These are phyloP conservation scores for Pelochelys cantorii DNA, from an alignment of 2,797 vertebrate genomes.

Conservation along the genomic window DNA sequence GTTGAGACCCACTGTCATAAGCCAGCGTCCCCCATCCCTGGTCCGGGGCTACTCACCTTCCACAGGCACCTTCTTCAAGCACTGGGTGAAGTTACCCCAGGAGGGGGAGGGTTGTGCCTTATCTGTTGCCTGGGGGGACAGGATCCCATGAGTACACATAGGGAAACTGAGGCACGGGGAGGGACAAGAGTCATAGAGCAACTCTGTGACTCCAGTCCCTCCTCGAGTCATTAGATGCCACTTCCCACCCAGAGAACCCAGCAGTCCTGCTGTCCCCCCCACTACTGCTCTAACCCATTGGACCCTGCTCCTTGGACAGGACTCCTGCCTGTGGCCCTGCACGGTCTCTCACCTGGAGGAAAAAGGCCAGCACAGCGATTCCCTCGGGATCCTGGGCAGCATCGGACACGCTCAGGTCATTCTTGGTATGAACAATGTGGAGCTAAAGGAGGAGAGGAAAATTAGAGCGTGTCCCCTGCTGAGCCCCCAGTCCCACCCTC, in stretches of 20 bases:
- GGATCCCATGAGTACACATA: not conserved
- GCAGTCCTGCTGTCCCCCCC: not conserved
- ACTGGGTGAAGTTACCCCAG: not conserved
- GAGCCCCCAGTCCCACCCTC: accelerated
- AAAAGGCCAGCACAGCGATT: conserved; percentile 81
- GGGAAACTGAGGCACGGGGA: not conserved
- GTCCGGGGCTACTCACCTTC: not conserved
- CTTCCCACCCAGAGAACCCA: not conserved
- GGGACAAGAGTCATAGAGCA: not conserved
- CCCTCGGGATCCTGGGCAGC: conserved; percentile 56
- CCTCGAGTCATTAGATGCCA: not conserved
- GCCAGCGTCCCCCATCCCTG: too few relatives aligned
- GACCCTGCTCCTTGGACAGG: accelerated
- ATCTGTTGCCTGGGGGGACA: not conserved
- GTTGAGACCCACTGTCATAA: too few relatives aligned
- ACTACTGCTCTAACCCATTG: too few relatives aligned
- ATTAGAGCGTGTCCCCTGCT: too few relatives aligned
- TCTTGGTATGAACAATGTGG: conserved; percentile 80
- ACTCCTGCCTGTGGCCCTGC: accelerated
- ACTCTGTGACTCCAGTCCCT: not conserved
- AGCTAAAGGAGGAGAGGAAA: conserved; percentile 66
- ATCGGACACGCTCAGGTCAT: conserved; percentile 55
- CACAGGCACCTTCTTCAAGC: not conserved
- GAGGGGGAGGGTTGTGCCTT: not conserved
- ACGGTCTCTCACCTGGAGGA: conserved; percentile 79